Percentiles rank a stretch among this genome's conserved stretches.
Conservation (phyloP, 2,113 vertebrate species). For the Speoplatyrhinus poulsoni region DNA sequence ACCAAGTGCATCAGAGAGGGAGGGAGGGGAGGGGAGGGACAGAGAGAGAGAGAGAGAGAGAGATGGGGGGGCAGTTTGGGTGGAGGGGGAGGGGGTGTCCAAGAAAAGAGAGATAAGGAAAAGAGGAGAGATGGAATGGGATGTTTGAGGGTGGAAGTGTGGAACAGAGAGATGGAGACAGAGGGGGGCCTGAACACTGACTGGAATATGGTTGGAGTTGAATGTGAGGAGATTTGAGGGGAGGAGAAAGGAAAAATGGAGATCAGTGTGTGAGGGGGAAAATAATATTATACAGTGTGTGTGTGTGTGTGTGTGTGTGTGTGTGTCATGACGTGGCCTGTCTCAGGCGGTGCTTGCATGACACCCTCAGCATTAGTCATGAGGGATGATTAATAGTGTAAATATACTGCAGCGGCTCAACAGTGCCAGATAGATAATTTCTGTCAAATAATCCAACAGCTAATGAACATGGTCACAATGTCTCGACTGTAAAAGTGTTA, state of each 20-base stretch:
- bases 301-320: conserved; percentile 35
- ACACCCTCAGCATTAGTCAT: conserved; percentile 68
- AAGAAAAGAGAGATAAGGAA: conserved; percentile 4
- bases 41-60: conserved; percentile 7
- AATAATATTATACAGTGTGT: conserved; percentile 8
- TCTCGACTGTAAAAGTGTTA: conserved; percentile 3
- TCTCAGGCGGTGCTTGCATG: conserved; percentile 51
- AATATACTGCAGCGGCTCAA: conserved; percentile 58
- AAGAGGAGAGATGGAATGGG: conserved; percentile 48
- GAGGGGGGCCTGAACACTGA: conserved; percentile 49
- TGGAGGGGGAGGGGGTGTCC: neutral
- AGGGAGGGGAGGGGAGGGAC: conserved; percentile 21
- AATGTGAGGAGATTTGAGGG: conserved; percentile 55
- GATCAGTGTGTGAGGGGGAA: neutral
- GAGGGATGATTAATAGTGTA: conserved; percentile 60
- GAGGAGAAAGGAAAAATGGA: conserved; percentile 34
- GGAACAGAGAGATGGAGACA: conserved; percentile 8
- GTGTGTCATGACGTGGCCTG: conserved; percentile 52
- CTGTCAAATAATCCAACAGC: conserved; percentile 18
- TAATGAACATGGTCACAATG: conserved; percentile 1
- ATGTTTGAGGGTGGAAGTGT: conserved; percentile 42
- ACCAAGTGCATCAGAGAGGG: conserved; percentile 66
- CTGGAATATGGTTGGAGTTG: conserved; percentile 66
- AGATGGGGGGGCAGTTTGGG: conserved; percentile 2
- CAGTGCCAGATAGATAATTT: conserved; percentile 39